Evolutionary conservation across 2,113 vertebrate species (phyloP), one percentile per base, ranked within the genome.

Genomic region (Todiramphus saurophagus): DNA sequence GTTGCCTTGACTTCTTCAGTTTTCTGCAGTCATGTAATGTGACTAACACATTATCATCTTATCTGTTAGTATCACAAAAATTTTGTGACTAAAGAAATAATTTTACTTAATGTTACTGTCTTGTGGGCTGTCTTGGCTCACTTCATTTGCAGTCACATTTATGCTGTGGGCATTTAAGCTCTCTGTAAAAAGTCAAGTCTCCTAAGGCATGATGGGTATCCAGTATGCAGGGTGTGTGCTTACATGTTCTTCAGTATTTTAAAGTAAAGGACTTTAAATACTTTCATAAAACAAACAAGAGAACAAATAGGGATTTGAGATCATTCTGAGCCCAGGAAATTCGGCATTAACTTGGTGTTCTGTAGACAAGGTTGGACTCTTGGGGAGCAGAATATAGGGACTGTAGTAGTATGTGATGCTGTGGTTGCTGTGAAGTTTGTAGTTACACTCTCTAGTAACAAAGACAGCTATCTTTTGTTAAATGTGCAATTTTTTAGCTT

Each of bases 1-100:
- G 93, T 83, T 94, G 84, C 92, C 58, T 93, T 93, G 88, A 72
- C 89, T 95, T 93, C 92, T 92, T 81, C 76, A 64, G 83, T 92
- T 94, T 91, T 96, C 73, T 91, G 21, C 81, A 78, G 77, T 79
- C 51, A 35, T 94, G 81, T 79, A 58, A 64, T 92, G 56, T 94
- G 91, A 93, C 89, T 89, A 87, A 87, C 70, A 64, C 55, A 55
- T 95, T 86, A 62, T 89, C 87, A 86, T 92, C 66, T 82, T 91
- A 84, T 94, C 86, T 94, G 91, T 83, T 96, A 75, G 87, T 66
- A 84, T 94, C 19, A 46, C 41, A 33, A 77, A 89, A 82, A 62
- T 30, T 64, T 80, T 90, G 80, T 93, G 88, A 88, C 93, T 94
- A n/a, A 83, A 93, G 88, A 90, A 79, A 70, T 90, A 59, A 84